These are phyloP conservation scores for Dione juno DNA, from an alignment of 2,888 invertebrate species.

Conservation along the genomic window DNA sequence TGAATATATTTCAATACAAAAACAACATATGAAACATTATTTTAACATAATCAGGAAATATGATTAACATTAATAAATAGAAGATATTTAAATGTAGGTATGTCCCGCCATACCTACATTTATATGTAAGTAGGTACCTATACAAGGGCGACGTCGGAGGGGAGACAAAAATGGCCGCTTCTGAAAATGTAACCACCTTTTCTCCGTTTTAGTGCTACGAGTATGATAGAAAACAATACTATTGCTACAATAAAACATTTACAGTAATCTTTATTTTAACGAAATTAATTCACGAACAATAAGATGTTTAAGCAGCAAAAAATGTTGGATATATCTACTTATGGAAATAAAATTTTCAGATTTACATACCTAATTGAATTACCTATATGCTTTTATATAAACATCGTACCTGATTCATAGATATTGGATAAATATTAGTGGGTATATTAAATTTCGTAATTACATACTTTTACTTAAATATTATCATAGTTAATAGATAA, in stretches of 20 bases:
- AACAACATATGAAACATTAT: background rate
- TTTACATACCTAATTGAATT: too few relatives aligned
- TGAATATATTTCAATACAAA: too few relatives aligned
- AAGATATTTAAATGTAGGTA: slow-evolving; percentile 43
- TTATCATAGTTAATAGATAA: too few relatives aligned
- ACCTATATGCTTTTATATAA: too few relatives aligned
- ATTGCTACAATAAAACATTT: background rate
- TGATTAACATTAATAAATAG: slow-evolving; percentile 47
- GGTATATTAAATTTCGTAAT: too few relatives aligned
- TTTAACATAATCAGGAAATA: slow-evolving; percentile 47
- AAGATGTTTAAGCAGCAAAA: too few relatives aligned
- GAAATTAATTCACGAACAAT: background rate
- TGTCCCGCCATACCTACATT: slow-evolving; percentile 25
- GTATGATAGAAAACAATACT: slow-evolving; percentile 24
- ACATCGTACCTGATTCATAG: too few relatives aligned
- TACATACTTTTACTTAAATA: too few relatives aligned
- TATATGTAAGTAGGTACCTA: slow-evolving; percentile 51
- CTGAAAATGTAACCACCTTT: slow-evolving; percentile 54
- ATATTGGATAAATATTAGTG: too few relatives aligned
- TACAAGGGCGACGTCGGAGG: slow-evolving; percentile 59
- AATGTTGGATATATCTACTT: too few relatives aligned
- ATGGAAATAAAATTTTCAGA: too few relatives aligned
- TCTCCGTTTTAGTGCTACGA: slow-evolving; percentile 47
- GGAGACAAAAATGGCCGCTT: slow-evolving; percentile 79
- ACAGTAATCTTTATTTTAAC: background rate